Evolutionary conservation across 2,888 invertebrate species (phyloP).

Genomic region (Orchesella flavescens): DNA sequence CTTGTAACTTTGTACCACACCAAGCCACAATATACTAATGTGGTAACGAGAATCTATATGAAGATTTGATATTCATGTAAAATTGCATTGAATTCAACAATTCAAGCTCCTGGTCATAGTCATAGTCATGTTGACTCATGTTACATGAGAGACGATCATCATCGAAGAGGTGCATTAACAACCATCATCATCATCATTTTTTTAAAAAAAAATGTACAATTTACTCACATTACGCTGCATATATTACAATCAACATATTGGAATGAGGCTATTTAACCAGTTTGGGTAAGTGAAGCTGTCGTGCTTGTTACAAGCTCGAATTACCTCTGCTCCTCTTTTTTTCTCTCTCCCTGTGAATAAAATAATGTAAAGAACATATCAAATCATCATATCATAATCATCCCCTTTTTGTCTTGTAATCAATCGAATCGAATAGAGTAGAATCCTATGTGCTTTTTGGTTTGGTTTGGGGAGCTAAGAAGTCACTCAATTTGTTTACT

Average conservation of each 20-base stretch:
- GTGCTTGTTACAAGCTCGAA: constrained; percentile 47
- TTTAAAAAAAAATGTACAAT: neutral
- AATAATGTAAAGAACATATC: constrained; percentile 16
- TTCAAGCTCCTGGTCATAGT: constrained; percentile 1
- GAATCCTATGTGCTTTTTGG: too few relatives aligned
- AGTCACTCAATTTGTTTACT: neutral
- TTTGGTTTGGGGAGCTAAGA: too few relatives aligned
- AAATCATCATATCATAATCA: constrained; percentile 27
- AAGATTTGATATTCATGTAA: too few relatives aligned
- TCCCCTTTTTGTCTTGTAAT: constrained; percentile 22
- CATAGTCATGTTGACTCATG: constrained; percentile 1
- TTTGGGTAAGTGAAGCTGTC: constrained; percentile 52
- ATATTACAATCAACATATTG: constrained; percentile 25
- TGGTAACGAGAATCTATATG: too few relatives aligned
- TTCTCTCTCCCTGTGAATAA: neutral
- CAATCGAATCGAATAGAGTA: constrained; percentile 13
- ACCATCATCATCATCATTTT: constrained; percentile 22
- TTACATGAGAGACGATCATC: too few relatives aligned
- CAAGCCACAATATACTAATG: too few relatives aligned
- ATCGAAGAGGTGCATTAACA: neutral
- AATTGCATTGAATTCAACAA: too few relatives aligned
- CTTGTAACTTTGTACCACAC: too few relatives aligned
- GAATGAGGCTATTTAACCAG: constrained; percentile 48
- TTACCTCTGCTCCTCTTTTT: constrained; percentile 3
- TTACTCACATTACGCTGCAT: neutral